A percentile compares a stretch with the other conserved stretches of the same genome.
Conservation (phyloP, 2,797 vertebrate species). For the Muraenolepis orangiensis region DNA sequence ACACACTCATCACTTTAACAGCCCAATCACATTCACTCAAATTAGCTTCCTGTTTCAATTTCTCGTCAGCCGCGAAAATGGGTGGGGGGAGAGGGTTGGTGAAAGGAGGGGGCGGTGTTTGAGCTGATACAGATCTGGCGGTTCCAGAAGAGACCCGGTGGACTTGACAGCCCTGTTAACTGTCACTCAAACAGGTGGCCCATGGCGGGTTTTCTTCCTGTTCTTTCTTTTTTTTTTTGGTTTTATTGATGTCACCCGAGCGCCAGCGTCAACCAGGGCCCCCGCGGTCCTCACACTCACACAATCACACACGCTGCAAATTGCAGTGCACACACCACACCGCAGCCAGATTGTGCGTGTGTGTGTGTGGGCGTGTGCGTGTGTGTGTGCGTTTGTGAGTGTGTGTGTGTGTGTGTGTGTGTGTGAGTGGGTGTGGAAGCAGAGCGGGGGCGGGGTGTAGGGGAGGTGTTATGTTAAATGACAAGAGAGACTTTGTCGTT, state of each 20-base stretch:
- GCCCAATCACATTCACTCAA: too few species aligned
- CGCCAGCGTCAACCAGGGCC: not conserved
- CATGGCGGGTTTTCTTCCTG: too few species aligned
- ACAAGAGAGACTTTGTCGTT: conserved; percentile 37
- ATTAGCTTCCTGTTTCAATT: too few species aligned
- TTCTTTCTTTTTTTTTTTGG: not conserved
- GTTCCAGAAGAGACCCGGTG: too few species aligned
- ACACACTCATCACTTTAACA: too few species aligned
- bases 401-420: conserved; percentile 10
- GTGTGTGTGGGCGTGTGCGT: not conserved
- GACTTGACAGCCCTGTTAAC: conserved; percentile 30
- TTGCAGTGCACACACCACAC: conserved; percentile 29
- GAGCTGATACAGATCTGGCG: too few species aligned
- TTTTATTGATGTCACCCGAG: not conserved
- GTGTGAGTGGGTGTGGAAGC: not conserved
- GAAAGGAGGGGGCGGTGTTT: too few species aligned
- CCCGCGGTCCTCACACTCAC: not conserved
- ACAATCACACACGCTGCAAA: conserved; percentile 29
- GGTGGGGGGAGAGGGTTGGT: too few species aligned
- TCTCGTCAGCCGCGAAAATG: too few species aligned
- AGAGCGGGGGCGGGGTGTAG: not conserved
- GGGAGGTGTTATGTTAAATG: conserved; percentile 6
- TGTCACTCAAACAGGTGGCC: conserved; percentile 54
- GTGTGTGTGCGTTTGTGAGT: not conserved
- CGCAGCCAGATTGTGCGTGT: conserved; percentile 34